Conservation (phyloP, 2,888 invertebrate genomes). For the Timema cristinae region DNA sequence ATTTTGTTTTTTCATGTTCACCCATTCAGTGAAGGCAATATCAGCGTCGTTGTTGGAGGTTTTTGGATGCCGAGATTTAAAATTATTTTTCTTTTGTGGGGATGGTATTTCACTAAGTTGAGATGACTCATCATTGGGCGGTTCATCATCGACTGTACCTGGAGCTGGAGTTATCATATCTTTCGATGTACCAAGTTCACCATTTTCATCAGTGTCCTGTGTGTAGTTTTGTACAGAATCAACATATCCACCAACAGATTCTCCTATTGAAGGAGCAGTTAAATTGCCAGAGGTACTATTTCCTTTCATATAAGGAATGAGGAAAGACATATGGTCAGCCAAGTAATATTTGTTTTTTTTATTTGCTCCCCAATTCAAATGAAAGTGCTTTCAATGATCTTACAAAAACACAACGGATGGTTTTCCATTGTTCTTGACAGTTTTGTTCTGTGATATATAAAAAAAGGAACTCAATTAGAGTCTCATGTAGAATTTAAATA, state of each 20-base stretch:
- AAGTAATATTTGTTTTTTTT: conserved; percentile 3
- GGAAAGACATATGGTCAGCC: neutral
- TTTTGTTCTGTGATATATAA: neutral
- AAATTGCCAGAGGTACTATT: conserved; percentile 3
- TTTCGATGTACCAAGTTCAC: neutral
- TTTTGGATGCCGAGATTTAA: neutral
- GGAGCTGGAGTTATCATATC: neutral
- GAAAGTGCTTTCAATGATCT: conserved; percentile 6
- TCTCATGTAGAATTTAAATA: neutral
- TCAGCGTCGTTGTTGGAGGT: neutral
- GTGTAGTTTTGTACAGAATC: neutral
- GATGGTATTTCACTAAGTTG: neutral
- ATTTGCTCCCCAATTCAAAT: neutral
- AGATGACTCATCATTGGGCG: neutral
- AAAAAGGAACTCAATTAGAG: neutral
- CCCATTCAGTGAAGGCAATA: conserved; percentile 4
- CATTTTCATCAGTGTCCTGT: neutral
- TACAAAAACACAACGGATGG: neutral
- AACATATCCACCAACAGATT: neutral
- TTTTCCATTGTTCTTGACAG: neutral
- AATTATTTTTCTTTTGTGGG: neutral
- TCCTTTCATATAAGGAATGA: conserved; percentile 5
- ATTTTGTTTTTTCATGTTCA: neutral
- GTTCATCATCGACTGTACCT: neutral
- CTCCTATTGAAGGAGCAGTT: neutral